Base-by-base conservation (phyloP, 2,113 vertebrate genomes). In the Engraulis encrasicolus region DNA sequence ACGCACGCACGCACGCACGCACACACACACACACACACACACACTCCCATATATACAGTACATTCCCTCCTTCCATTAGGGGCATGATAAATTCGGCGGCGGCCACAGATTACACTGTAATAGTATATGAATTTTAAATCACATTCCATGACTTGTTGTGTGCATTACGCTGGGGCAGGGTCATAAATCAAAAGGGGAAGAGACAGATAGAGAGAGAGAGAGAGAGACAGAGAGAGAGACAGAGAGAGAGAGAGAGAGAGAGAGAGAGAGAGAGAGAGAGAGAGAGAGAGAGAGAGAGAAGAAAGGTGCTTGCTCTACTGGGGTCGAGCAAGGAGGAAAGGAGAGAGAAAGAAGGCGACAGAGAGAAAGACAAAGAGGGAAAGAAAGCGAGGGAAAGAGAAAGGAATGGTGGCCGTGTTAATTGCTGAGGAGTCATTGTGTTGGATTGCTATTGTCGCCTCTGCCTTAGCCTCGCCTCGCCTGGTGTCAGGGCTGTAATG, bases 101-200 rank as follows among this genome's bases (percentile, higher is more conserved):
- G 50, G 40, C 78, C 50, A 74, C 54, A 81, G 78, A 81, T 81
- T 79, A 54, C 78, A 87, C 79, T 50, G 81, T 84, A 84, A 84
- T 87, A 81, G 84, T 83, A 85, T 66, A 77, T 45, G 54, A 36
- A 23, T 11, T 84, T 85, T 82, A 84, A 83, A 83, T 81, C 40
- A 81, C 86, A 38, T 36, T 84, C 58, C 45, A 66, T 84, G 50
- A 49, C 50, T 86, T 82, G 81, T 86, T 79, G 80, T 86, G 71
- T 79, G 82, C 79, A 77, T 66, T 61, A 66, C 40, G 82, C 49
- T 58, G 1, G 81, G 74, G 80, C 49, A 27, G 54, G 12, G 54
- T 31, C 81, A 83, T 85, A 81, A 83, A 86, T 86, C 79, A 81
- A 83, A n/a, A n/a, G n/a, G n/a, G n/a, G n/a, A n/a, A n/a, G n/a